Conservation (phyloP, 2,113 vertebrate species). For the Antechinus stuartii region DNA sequence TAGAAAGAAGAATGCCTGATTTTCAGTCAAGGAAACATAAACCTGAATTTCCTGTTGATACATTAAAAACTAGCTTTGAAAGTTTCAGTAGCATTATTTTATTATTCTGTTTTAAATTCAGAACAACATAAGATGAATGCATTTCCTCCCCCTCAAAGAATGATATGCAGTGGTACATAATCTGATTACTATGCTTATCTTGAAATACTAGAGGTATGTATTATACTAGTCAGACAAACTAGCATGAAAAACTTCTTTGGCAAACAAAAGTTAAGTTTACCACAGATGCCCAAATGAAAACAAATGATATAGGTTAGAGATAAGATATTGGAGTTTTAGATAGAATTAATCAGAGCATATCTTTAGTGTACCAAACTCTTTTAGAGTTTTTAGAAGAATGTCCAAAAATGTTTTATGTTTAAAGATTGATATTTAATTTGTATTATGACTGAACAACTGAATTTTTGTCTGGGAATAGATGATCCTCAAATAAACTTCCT, state of each 20-base stretch:
- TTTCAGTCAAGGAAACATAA: slow-evolving; percentile 40
- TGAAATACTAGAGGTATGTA: neutral
- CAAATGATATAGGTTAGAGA: neutral
- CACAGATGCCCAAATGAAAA: neutral
- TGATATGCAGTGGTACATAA: neutral
- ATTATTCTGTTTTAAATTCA: neutral
- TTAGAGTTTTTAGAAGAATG: neutral
- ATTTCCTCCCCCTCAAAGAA: neutral
- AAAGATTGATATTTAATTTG: slow-evolving; percentile 24
- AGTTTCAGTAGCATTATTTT: neutral
- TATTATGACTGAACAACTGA: neutral
- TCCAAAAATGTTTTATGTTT: slow-evolving; percentile 12
- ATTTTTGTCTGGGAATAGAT: neutral
- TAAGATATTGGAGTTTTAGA: neutral
- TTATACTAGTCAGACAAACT: neutral
- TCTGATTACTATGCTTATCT: neutral
- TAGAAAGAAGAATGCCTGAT: slow-evolving; percentile 38
- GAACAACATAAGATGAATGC: neutral
- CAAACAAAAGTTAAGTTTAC: neutral
- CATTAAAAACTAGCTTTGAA: slow-evolving; percentile 49
- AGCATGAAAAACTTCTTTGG: neutral
- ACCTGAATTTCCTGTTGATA: slow-evolving; percentile 37
- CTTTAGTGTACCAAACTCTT: neutral
- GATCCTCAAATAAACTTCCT: neutral
- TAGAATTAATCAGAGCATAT: neutral